phyloP scores from a whole-genome alignment of 2,797 vertebrate species.

The Rallus crepitans region DNA sequence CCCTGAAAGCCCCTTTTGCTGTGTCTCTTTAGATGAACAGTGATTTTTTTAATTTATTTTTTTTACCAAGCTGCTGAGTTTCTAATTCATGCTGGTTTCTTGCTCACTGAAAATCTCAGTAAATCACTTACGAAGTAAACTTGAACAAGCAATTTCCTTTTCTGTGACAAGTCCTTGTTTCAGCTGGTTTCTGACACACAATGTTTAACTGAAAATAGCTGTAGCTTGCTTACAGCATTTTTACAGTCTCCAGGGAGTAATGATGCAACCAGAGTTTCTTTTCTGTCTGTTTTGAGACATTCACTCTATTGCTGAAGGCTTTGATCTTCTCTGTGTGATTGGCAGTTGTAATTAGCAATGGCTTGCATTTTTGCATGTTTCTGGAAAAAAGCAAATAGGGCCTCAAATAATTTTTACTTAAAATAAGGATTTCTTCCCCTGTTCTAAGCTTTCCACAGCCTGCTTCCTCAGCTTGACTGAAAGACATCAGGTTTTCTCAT shows the following conservation, averaged over 20 bases:
- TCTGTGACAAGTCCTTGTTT: not conserved
- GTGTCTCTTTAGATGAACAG: not conserved
- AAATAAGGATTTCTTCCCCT: not conserved
- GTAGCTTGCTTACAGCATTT: not conserved
- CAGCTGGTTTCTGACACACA: not conserved
- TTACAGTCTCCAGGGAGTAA: not conserved
- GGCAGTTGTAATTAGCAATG: not conserved
- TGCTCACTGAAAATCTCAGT: not conserved
- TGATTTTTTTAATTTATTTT: too few species aligned
- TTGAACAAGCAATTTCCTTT: not conserved
- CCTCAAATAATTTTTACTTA: not conserved
- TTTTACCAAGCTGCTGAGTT: not conserved
- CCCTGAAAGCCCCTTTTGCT: rapidly evolving
- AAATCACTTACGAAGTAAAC: not conserved
- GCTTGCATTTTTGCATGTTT: not conserved
- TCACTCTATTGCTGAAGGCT: not conserved
- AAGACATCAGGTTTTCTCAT: not conserved
- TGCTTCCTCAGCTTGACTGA: not conserved
- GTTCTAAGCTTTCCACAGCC: not conserved
- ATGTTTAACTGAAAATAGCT: not conserved
- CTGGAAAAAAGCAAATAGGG: not conserved
- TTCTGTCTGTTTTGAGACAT: not conserved
- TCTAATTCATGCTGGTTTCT: not conserved
- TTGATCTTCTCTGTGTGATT: not conserved
- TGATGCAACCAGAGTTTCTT: not conserved